Conservation (phyloP, 2,797 vertebrate species). For the Brotula barbata region DNA sequence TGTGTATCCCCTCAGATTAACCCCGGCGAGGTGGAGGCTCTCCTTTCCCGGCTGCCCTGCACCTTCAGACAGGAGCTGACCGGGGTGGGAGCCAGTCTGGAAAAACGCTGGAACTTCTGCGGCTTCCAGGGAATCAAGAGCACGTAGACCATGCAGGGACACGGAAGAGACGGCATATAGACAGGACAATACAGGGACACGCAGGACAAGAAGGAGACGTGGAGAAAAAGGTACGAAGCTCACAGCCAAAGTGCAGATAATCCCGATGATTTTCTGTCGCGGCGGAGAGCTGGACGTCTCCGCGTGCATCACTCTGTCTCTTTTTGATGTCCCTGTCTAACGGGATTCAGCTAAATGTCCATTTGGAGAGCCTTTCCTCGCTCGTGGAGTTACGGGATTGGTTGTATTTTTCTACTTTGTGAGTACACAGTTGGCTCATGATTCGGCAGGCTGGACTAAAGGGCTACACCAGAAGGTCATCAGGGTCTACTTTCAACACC, state of each 20-base stretch:
- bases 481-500: constrained; percentile 18
- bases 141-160: constrained; percentile 65
- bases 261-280: constrained; percentile 28
- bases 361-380: constrained; percentile 14
- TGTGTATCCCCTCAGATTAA: constrained; percentile 80
- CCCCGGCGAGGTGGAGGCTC: constrained; percentile 84
- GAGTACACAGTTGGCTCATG: not conserved
- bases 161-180: constrained; percentile 67
- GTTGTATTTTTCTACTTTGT: constrained; percentile 15
- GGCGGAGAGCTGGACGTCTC: constrained; percentile 15
- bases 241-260: constrained; percentile 6
- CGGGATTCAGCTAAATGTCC: constrained; percentile 25
- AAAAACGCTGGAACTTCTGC: constrained; percentile 87
- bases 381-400: not conserved
- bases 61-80: constrained; percentile 89
- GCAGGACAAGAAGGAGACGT: not conserved
- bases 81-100: constrained; percentile 82
- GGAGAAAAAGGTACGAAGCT: not conserved
- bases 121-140: constrained; percentile 83
- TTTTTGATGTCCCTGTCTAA: constrained; percentile 2
- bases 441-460: constrained; percentile 10
- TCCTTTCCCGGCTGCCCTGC: constrained; percentile 87
- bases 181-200: not conserved
- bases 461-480: constrained; percentile 9
- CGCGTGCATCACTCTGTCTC: constrained; percentile 14